A percentile compares a stretch with the other conserved stretches of the same genome.
Conservation (phyloP, 1,140 invertebrate genomes). For the Andrena cerasifolii region DNA sequence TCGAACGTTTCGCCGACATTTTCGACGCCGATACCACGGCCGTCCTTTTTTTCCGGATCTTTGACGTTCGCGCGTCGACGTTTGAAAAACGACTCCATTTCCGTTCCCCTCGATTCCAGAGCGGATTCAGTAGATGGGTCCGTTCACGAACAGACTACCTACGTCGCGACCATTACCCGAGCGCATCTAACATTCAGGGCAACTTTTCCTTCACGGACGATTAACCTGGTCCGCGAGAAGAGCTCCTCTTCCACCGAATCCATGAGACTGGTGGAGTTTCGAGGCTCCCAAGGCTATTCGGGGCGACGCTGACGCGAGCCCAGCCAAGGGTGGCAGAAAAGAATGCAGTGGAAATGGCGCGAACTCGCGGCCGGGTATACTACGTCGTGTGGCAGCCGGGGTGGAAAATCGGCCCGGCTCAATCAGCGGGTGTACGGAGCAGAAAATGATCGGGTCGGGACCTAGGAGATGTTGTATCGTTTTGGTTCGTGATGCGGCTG, state of each 20-base stretch:
- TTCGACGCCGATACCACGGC: conserved; percentile 56
- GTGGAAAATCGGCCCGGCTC: conserved; percentile 70
- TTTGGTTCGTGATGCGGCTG: conserved; percentile 17
- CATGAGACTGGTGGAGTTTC: conserved; percentile 38
- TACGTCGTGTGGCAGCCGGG: conserved; percentile 45
- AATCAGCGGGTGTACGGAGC: conserved; percentile 71
- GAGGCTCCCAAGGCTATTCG: conserved; percentile 37
- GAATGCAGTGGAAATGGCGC: conserved; percentile 20
- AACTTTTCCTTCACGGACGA: conserved; percentile 35
- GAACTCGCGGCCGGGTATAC: conserved; percentile 36
- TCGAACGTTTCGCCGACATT: conserved; percentile 53
- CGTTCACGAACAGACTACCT: no score
- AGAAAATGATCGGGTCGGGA: conserved; percentile 65
- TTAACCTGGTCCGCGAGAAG: background rate
- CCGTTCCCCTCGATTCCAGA: background rate
- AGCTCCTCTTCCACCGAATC: background rate
- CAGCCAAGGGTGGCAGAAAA: conserved; percentile 57
- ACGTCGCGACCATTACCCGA: background rate
- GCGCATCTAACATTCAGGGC: background rate
- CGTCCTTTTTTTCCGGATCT: background rate
- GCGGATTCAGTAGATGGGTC: no score
- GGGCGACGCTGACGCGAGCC: conserved; percentile 7
- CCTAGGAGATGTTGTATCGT: background rate
- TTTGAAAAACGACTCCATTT: conserved; percentile 7
- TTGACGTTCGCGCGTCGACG: conserved; percentile 21